Evolutionary conservation across 2,888 invertebrate species (phyloP), one percentile per base, ranked within the genome.

Genomic region (Teleogryllus oceanicus): DNA sequence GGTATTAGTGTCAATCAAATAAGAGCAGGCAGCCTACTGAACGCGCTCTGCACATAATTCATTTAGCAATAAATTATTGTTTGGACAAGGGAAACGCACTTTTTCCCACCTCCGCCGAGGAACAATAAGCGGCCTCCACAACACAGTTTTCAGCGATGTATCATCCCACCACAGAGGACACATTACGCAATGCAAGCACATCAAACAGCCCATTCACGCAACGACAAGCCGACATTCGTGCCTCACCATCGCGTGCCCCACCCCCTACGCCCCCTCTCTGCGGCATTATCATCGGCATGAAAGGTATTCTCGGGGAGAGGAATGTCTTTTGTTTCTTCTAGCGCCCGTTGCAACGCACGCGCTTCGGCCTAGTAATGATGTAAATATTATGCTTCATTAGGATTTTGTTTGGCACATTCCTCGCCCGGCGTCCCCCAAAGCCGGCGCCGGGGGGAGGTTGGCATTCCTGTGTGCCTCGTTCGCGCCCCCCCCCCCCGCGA

Each of bases 381-480:
- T 62, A 62, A 62, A 62, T 62, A 62, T 62, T 62, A 18, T 62
- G 62, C 62, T 62, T 62, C 62, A 62, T 62, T 62, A 62, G n/a
- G n/a, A 62, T 62, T 62, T 62, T 62, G 62, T 62, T 62, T 62
- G 62, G 62, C 62, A 62, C 62, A 62, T 62, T 62, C 62, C 62
- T 16, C 62, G 13, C 62, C 11, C 13, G 16, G 16, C 13, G n/a
- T 18, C 16, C 62, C n/a, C n/a, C 8, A 62, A 62, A 62, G 62
- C 62, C n/a, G 16, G n/a, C n/a, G n/a, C 62, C 8, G 37, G 37
- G 37, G 8, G 8, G 37, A 8, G 37, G 8, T 5, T 8, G 37
- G 8, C 5, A 37, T 37, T 37, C 37, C 37, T 37, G 37, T 0
- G 37, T 8, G 37, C 37, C 37, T 37, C 37, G 37, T 8, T 37